Evolutionary conservation across 2,888 invertebrate genomes (phyloP), one percentile per base, ranked within the genome.

Genomic region (Chrysolina oricalcia): DNA sequence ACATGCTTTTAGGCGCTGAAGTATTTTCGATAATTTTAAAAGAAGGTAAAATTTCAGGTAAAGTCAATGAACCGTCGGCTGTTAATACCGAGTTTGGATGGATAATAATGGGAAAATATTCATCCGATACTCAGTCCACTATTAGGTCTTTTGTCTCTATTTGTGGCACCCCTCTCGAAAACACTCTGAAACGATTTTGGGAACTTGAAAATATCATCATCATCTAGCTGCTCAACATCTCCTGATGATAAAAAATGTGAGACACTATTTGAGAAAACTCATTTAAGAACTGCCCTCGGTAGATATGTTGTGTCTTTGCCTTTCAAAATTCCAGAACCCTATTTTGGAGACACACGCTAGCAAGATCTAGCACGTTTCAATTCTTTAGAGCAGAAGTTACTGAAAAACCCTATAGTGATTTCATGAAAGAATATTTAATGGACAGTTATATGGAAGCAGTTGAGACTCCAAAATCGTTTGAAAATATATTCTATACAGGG

Each of bases 381-480:
- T 5, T 11, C 41, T 21, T 64, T 41, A n/a, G 40, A 63, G 15
- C 11, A 15, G 23, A 63, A 15, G 35, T 35, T 13, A 15, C 23
- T 27, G 13, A 27, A 59, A 40, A 59, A 69, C 11, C 59, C 59
- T 15, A 68, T n/a, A 11, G 6, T 8, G 15, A 46, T n/a, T 68
- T 46, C 50, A 46, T 68, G 48, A 19, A 50, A 48, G 62, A 70
- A 8, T 59, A 69, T 21, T 10, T 62, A 10, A 27, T 5, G 9
- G 43, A 56, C 41, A 46, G 23, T 62, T 56, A 59, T 15, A 62
- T 70, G 62, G 59, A 70, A 23, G 63, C n/a, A 40, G 40, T 63
- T 9, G 19, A 63, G 5, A 13, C 13, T 9, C 43, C 43, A 2
- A 56, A 43, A 1, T 15, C 56, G 1, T 41, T 21, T 19, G 43